A percentile compares a stretch with the other conserved stretches of the same genome.
These are phyloP conservation scores for Sprattus sprattus DNA, from an alignment of 2,113 vertebrate genomes.

Conservation along the genomic window DNA sequence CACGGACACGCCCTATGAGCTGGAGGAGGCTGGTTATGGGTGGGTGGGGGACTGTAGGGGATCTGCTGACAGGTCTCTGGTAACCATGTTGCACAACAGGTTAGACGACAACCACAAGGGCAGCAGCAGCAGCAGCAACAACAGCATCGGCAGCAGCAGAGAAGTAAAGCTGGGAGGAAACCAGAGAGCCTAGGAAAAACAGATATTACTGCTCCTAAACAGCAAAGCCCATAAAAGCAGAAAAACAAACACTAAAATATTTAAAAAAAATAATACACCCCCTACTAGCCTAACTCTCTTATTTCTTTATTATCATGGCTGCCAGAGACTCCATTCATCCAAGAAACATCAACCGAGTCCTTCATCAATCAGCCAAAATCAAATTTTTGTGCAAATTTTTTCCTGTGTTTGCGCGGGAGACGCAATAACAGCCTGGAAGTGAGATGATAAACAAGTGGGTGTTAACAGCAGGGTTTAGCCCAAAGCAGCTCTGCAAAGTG, in stretches of 20 bases:
- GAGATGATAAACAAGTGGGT: constrained; percentile 11
- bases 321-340: not conserved
- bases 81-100: constrained; percentile 43
- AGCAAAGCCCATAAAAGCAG: constrained; percentile 7
- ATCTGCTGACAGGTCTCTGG: constrained; percentile 23
- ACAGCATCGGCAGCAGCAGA: constrained; percentile 18
- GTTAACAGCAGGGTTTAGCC: constrained; percentile 9
- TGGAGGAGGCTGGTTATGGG: not conserved
- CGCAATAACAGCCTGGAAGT: constrained; percentile 10
- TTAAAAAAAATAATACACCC: not conserved
- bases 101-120: constrained; percentile 40
- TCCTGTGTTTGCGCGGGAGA: not conserved
- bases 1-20: not conserved
- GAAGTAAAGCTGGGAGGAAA: not conserved
- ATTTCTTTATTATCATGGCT: not conserved
- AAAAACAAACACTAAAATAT: not conserved
- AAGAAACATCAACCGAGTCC: constrained; percentile 3
- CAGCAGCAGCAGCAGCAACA: constrained; percentile 17
- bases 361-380: constrained; percentile 51
- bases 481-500: constrained; percentile 9
- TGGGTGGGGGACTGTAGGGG: not conserved
- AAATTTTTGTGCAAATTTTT: constrained; percentile 34
- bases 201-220: not conserved
- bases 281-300: not conserved
- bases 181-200: constrained; percentile 22